These are phyloP conservation scores for Eupithecia subumbrata DNA, from an alignment of 2,888 invertebrate genomes.

Conservation along the genomic window DNA sequence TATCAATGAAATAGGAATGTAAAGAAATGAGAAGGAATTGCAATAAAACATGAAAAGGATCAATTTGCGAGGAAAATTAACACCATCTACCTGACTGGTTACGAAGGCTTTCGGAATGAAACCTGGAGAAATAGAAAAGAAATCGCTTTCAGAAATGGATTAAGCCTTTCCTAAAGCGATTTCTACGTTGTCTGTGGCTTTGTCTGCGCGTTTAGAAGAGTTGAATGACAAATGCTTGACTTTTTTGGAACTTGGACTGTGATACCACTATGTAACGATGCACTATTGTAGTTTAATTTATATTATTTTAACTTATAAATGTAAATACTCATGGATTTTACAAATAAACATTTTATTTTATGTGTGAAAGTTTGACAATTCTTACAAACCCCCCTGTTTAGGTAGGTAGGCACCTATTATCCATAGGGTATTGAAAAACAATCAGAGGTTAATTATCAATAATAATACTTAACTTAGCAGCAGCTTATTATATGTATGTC, in stretches of 20 bases:
- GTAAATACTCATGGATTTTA: constrained; percentile 69
- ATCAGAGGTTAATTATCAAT: background rate
- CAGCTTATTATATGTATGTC: background rate
- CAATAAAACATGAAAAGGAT: constrained; percentile 21
- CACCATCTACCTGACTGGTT: constrained; percentile 17
- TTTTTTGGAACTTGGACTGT: constrained; percentile 63
- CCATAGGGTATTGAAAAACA: background rate
- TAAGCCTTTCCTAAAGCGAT: constrained; percentile 22
- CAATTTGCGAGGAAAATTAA: constrained; percentile 27
- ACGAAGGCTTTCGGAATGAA: constrained; percentile 16
- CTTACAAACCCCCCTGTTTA: background rate
- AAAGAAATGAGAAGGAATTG: background rate
- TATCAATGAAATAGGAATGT: background rate
- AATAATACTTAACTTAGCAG: background rate
- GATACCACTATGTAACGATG: constrained; percentile 71
- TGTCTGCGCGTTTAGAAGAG: constrained; percentile 31
- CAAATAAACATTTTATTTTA: constrained; percentile 55
- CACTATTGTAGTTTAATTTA: constrained; percentile 68
- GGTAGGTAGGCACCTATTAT: background rate
- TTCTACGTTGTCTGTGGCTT: constrained; percentile 33
- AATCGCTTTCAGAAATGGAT: constrained; percentile 25
- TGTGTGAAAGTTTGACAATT: constrained; percentile 5
- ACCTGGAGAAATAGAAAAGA: constrained; percentile 19
- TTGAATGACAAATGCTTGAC: constrained; percentile 38
- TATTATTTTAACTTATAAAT: constrained; percentile 60